Base-by-base conservation (phyloP, 1,140 invertebrate genomes). In the Campoletis sonorensis region DNA sequence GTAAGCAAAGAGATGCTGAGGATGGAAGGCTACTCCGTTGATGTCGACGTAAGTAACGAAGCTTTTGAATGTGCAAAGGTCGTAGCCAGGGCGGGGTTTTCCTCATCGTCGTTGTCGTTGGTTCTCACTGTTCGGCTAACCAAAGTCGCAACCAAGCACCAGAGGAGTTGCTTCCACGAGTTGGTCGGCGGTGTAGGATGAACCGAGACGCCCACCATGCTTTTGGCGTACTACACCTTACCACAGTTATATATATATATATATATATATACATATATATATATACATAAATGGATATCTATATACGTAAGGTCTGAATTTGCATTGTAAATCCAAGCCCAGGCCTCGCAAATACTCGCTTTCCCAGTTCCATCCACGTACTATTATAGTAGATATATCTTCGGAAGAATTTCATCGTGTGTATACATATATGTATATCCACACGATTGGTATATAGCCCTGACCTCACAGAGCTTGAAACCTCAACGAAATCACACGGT, bases 311-410 rank as follows among this genome's bases (percentile, higher is more conserved):
- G 13, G 26, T 16, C 21, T 18, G 23, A 45, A 73, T 73, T 73
- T 73, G 71, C 71, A 73, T 73, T 73, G 71, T 73, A 73, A 73
- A 73, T 73, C 71, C n/a, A 45, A 73, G 45, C 18, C 37, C 37
- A 33, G 37, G 70, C 71, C 71, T 73, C 71, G 71, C 71, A 73
- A 73, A 73, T 73, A 73, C 71, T 51, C 71, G 71, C 45, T 45
- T 45, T 68, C 64, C 64, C 64, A 68, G 64, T 68, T 18, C 64
- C 13, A 68, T 68, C 27, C 64, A 33, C n/a, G 64, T 68, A 68
- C 64, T 68, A 33, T 68, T 30, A 37, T 68, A 33, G 64, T 68
- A 64, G 16, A 10, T 30, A 68, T 64, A 64, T 18, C 18, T 26
- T 18, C 23, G 23, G 61, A 26, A 64, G 61, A 21, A 64, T 40